A percentile compares a stretch with the other conserved stretches of the same genome.
Evolutionary conservation across 2,888 invertebrate genomes (phyloP).

Genomic region (Listrodromus nycthemerus): DNA sequence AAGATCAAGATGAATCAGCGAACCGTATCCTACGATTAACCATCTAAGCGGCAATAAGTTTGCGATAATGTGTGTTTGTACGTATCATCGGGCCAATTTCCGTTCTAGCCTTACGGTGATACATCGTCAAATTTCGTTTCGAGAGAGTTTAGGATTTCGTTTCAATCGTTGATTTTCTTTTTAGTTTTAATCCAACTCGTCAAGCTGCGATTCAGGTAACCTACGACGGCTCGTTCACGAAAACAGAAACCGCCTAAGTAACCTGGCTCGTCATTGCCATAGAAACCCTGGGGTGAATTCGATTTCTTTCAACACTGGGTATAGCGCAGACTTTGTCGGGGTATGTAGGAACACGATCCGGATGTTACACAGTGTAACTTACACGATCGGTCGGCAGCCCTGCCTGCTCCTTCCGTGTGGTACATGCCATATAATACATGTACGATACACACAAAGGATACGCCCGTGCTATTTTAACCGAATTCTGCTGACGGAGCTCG

Average conservation of each 20-base stretch:
- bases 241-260: background rate
- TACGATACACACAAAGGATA: background rate
- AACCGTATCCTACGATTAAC: slow-evolving; percentile 14
- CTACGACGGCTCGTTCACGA: slow-evolving; percentile 8
- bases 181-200: slow-evolving; percentile 1
- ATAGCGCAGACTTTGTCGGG: slow-evolving; percentile 16
- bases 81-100: slow-evolving; percentile 43
- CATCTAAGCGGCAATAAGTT: slow-evolving; percentile 58
- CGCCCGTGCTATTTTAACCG: slow-evolving; percentile 22
- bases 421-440: background rate
- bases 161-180: background rate
- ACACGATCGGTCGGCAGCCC: slow-evolving; percentile 40
- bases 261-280: slow-evolving; percentile 16
- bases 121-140: slow-evolving; percentile 52
- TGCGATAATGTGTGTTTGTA: slow-evolving; percentile 58
- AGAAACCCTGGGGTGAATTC: slow-evolving; percentile 34
- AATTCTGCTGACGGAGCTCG: slow-evolving; percentile 25
- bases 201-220: slow-evolving; percentile 7
- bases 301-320: slow-evolving; percentile 15
- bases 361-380: slow-evolving; percentile 4
- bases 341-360: slow-evolving; percentile 44
- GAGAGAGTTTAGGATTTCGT: background rate
- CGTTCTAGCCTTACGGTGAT: slow-evolving; percentile 40
- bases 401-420: slow-evolving; percentile 10
- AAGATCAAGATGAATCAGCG: slow-evolving; percentile 11